phyloP scores from a whole-genome alignment of 2,113 vertebrate genomes.

The Oceanodroma tethys region DNA sequence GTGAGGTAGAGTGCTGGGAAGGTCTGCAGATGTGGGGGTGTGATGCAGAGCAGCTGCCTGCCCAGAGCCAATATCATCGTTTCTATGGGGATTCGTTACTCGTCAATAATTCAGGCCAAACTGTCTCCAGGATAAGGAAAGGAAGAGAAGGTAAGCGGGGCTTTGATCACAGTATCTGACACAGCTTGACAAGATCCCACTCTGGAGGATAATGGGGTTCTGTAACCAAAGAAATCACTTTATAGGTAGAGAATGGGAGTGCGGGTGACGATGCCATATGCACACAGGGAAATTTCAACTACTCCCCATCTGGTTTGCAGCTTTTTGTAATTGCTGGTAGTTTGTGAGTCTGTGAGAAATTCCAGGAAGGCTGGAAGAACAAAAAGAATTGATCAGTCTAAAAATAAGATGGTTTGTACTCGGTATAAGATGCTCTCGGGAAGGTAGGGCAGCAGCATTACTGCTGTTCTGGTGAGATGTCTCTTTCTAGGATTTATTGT shows the following conservation, averaged over 20 bases:
- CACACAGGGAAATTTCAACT: not conserved
- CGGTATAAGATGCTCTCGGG: not conserved
- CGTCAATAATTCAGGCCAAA: slow-evolving; percentile 9
- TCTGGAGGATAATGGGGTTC: not conserved
- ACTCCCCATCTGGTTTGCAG: not conserved
- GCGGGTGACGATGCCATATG: not conserved
- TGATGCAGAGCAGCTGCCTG: not conserved
- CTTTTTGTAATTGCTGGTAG: not conserved
- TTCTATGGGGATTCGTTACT: not conserved
- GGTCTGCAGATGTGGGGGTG: not conserved
- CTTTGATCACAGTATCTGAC: not conserved
- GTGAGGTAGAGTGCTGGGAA: not conserved
- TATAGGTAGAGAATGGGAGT: not conserved
- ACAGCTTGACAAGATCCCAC: not conserved
- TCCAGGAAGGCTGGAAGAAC: not conserved
- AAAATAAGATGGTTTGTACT: not conserved
- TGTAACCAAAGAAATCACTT: not conserved
- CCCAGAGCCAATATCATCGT: not conserved
- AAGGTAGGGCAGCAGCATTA: not conserved
- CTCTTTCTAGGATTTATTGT: not conserved
- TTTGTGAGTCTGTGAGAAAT: not conserved
- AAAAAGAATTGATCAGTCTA: not conserved
- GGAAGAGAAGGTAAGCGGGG: not conserved
- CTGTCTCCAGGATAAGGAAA: not conserved
- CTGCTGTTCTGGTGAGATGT: not conserved